phyloP scores from a whole-genome alignment of 2,797 vertebrate species.

The Prionace glauca region DNA sequence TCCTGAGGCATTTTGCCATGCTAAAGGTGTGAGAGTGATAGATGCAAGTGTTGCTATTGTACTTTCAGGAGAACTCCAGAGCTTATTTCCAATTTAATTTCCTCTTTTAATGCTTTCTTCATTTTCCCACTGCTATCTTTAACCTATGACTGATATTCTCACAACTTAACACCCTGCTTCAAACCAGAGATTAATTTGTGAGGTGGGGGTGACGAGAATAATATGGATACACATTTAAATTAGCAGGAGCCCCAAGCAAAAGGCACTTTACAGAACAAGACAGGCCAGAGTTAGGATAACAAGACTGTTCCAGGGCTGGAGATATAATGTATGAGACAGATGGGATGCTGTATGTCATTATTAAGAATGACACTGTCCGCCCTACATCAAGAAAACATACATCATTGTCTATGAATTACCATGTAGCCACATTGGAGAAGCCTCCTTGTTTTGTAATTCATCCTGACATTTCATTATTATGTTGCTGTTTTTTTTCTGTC shows the following conservation, averaged over 20 bases:
- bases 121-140: neutral
- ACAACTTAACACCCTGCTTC: neutral
- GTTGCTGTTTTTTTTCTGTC: slow-evolving; percentile 1
- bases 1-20: neutral
- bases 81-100: neutral
- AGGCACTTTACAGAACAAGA: neutral
- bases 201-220: neutral
- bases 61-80: neutral
- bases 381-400: slow-evolving; percentile 25
- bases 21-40: neutral
- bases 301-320: neutral
- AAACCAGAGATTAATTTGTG: neutral
- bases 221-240: neutral
- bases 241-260: neutral
- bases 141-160: neutral
- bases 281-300: neutral
- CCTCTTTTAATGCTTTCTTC: neutral
- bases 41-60: neutral
- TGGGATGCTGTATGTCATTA: slow-evolving; percentile 31
- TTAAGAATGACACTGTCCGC: slow-evolving; percentile 27
- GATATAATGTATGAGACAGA: slow-evolving; percentile 26
- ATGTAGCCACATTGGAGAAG: neutral
- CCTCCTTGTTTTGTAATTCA: slow-evolving; percentile 32
- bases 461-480: slow-evolving; percentile 37
- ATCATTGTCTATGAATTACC: slow-evolving; percentile 36